Percentiles rank a stretch among this genome's conserved stretches.
Evolutionary conservation across 1,140 invertebrate species (phyloP).

Genomic region (Archivesica marissinica): DNA sequence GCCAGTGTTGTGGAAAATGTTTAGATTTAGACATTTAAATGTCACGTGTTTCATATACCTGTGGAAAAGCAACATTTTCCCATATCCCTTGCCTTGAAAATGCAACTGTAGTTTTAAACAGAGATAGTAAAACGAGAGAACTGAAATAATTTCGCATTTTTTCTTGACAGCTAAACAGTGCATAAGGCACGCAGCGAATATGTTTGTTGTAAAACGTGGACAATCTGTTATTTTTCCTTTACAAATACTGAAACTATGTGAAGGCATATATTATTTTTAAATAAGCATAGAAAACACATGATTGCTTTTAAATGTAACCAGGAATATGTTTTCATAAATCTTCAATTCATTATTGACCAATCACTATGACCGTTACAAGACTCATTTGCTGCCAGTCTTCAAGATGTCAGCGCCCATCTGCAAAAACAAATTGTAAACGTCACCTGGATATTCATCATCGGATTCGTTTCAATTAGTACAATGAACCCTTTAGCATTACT

Average conservation of each 20-base stretch:
- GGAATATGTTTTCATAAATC: neutral
- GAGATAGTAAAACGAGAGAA: neutral
- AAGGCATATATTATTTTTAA: neutral
- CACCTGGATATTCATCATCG: neutral
- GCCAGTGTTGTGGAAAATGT: no score
- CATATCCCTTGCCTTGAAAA: slow-evolving; percentile 30
- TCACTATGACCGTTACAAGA: neutral
- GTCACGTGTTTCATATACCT: slow-evolving; percentile 14
- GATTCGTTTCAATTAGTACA: no score
- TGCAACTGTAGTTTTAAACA: neutral
- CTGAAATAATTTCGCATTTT: neutral
- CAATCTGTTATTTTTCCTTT: neutral
- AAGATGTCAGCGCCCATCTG: slow-evolving; percentile 47
- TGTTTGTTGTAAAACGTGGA: slow-evolving; percentile 35
- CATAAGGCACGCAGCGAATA: slow-evolving; percentile 13
- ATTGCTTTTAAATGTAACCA: neutral
- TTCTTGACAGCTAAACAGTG: slow-evolving; percentile 30
- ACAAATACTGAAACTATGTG: neutral
- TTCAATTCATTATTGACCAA: neutral
- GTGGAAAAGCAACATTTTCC: slow-evolving; percentile 30
- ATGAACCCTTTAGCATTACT: slow-evolving; percentile 4
- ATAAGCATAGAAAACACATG: neutral
- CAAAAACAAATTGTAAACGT: slow-evolving; percentile 22
- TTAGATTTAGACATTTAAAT: neutral
- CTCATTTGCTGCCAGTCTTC: neutral